Evolutionary conservation across 1,140 invertebrate species (phyloP).

Genomic region (Stratiolaelaps scimitus): DNA sequence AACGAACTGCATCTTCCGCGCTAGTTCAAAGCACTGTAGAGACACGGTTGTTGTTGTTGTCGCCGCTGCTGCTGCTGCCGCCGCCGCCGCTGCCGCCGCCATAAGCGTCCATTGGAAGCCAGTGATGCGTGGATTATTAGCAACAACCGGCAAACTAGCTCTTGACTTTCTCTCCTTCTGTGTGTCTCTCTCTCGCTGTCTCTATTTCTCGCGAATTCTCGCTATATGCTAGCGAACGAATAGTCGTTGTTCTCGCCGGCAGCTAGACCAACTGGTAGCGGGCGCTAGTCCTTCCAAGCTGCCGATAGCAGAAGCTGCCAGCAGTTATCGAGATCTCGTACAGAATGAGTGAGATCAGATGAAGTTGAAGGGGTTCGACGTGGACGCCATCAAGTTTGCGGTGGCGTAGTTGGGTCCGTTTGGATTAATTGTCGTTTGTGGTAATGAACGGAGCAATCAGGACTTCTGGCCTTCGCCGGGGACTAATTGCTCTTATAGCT

Average conservation of each 20-base stretch:
- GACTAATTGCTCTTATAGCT: too few species aligned
- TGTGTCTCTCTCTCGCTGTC: background rate
- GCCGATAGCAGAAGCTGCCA: background rate
- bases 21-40: slow-evolving; percentile 1
- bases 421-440: too few species aligned
- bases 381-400: too few species aligned
- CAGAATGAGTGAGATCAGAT: too few species aligned
- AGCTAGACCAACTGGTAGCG: background rate
- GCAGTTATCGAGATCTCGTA: background rate
- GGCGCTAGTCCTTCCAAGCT: background rate
- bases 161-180: background rate
- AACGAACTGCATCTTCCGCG: background rate
- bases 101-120: slow-evolving; percentile 15
- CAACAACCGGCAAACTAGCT: background rate
- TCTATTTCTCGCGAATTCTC: background rate
- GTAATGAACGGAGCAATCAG: too few species aligned
- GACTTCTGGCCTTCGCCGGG: too few species aligned
- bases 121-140: slow-evolving; percentile 28
- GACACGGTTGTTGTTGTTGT: background rate
- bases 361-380: too few species aligned
- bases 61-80: background rate
- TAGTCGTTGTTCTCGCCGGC: background rate
- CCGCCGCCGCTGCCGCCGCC: background rate
- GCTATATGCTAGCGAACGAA: background rate
- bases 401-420: too few species aligned